A percentile compares a stretch with the other conserved stretches of the same genome.
phyloP scores from a whole-genome alignment of 2,888 invertebrate genomes.

The Lepetodrilus schrolli region DNA sequence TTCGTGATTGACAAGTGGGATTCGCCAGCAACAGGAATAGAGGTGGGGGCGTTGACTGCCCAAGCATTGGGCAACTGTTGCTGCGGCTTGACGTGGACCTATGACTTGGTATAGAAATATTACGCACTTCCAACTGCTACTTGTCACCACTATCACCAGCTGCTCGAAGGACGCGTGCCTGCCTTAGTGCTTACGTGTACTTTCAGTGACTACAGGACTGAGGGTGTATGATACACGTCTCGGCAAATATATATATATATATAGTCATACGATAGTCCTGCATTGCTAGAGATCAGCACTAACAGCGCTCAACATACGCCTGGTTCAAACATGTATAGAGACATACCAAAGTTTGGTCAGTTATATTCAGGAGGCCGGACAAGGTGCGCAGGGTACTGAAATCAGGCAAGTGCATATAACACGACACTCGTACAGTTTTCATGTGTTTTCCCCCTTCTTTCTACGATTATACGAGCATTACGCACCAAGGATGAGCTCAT shows the following conservation, averaged over 20 bases:
- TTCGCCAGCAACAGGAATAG: not conserved
- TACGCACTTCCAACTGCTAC: not conserved
- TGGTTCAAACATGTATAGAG: constrained; percentile 18
- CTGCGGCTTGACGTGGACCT: too few relatives aligned
- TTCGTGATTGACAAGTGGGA: constrained; percentile 17
- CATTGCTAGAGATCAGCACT: not conserved
- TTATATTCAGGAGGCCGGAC: not conserved
- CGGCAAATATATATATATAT: too few relatives aligned
- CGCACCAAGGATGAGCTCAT: not conserved
- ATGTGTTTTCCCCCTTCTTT: not conserved
- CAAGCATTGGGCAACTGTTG: not conserved
- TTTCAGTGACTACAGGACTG: too few relatives aligned
- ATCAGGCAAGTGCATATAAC: constrained; percentile 7
- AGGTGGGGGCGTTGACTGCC: constrained; percentile 6
- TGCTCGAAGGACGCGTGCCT: not conserved
- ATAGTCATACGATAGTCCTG: not conserved
- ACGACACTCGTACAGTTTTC: not conserved
- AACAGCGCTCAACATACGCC: too few relatives aligned
- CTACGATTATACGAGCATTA: not conserved
- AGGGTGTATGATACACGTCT: too few relatives aligned
- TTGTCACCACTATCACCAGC: not conserved
- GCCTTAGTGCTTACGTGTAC: not conserved
- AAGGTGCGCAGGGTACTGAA: not conserved
- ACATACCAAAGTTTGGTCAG: constrained; percentile 2
- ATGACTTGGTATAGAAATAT: not conserved